Base-by-base conservation (phyloP, 2,113 vertebrate genomes). In the Pristiophorus japonicus region DNA sequence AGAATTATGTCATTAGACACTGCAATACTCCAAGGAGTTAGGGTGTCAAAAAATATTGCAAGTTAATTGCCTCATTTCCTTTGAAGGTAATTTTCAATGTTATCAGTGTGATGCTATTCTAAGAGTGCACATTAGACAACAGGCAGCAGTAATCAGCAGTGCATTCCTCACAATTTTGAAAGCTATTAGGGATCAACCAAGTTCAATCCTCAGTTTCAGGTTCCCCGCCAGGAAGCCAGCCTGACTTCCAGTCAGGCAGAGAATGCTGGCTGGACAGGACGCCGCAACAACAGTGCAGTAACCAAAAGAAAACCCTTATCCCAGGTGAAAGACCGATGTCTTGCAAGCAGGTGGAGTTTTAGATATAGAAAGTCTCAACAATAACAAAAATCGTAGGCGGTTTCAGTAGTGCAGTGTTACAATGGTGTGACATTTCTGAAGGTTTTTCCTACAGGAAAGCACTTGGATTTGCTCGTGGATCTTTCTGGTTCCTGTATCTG, bases 401-500 rank as follows among this genome's bases (percentile, higher is more conserved):
- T 16, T 30, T 55, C 88, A 95, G 95, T 94, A 63, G 7, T 51
- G 95, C 92, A 84, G 95, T 38, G 91, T 92, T 85, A 8, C 27
- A 70, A 18, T 47, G 47, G 47, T 73, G 73, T 59, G 90, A 4
- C 24, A 14, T 96, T 87, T 90, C 42, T 55, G 55, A 96, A 81
- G 42, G 96, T 96, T 95, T 93, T 62, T 90, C 95, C 97, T 97
- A 99, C 96, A 99, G 98, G 96, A 99, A 99, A 75, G 99, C 99
- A 96, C 99, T 98, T 0, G 99, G 98, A 95, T 99, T 99, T 95
- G 98, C 98, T 2, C 98, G 98, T 4, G 98, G 98, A 96, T 99
- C 98, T 96, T 99, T 99, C 96, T 98, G 98, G 96, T 99, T 99
- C 96, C 99, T 98, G 97, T 98, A 99, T 97, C 98, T 97, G 94